Conservation (phyloP, 2,797 vertebrate genomes). For the Chelon labrosus region DNA sequence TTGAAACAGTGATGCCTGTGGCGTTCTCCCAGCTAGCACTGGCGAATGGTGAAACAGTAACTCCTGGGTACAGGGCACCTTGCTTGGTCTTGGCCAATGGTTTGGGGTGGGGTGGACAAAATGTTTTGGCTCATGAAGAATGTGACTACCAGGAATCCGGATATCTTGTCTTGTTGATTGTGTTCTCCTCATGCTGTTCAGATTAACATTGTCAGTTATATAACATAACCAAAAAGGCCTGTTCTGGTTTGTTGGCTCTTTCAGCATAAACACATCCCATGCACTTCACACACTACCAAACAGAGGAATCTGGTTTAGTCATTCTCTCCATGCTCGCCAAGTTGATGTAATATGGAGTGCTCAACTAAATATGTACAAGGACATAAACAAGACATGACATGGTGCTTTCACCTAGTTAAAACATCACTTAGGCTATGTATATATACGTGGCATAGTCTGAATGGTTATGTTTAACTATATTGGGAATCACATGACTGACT, state of each 20-base stretch:
- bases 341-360: slow-evolving; percentile 13
- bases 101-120: no score
- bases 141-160: not conserved
- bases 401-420: slow-evolving; percentile 8
- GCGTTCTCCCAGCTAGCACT: not conserved
- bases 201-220: slow-evolving; percentile 28
- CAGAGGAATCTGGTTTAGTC: slow-evolving; percentile 34
- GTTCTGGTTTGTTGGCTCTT: slow-evolving; percentile 31
- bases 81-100: no score
- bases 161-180: not conserved
- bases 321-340: slow-evolving; percentile 21
- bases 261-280: slow-evolving; percentile 40
- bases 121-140: no score
- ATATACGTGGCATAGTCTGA: not conserved
- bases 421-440: not conserved
- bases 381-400: slow-evolving; percentile 27
- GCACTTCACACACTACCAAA: slow-evolving; percentile 31
- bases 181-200: slow-evolving; percentile 14
- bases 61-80: no score
- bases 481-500: not conserved
- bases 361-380: slow-evolving; percentile 14
- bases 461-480: slow-evolving; percentile 21
- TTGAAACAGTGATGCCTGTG: not conserved
- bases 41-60: no score
- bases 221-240: slow-evolving; percentile 32